Conservation (phyloP, 2,888 invertebrate genomes). For the Drosophila neotestacea region DNA sequence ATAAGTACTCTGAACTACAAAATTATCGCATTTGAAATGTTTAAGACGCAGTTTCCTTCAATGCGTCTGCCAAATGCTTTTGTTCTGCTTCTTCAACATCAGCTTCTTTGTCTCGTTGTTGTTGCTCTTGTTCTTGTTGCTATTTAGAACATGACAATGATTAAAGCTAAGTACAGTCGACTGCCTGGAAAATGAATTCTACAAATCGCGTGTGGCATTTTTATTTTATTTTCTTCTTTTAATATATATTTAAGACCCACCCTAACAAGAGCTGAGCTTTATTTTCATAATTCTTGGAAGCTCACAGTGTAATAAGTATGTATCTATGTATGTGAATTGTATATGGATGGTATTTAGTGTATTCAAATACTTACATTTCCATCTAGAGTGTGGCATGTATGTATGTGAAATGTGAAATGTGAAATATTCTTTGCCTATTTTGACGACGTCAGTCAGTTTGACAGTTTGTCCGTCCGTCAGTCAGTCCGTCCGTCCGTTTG, state of each 20-base stretch:
- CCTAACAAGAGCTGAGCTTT: neutral
- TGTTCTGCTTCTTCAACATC: slow-evolving; percentile 7
- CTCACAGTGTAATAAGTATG: slow-evolving; percentile 1
- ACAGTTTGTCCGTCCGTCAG: neutral
- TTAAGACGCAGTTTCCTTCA: slow-evolving; percentile 58
- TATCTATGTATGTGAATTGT: neutral
- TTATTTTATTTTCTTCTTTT: neutral
- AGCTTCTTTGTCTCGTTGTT: slow-evolving; percentile 12
- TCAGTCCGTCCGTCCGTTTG: neutral
- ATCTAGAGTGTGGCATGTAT: neutral
- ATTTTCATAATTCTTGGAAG: neutral
- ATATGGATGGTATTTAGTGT: slow-evolving; percentile 1
- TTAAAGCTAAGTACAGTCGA: slow-evolving; percentile 16
- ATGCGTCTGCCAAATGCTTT: slow-evolving; percentile 18
- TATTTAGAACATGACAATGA: slow-evolving; percentile 56
- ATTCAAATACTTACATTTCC: slow-evolving; percentile 6
- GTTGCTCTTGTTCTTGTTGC: slow-evolving; percentile 36
- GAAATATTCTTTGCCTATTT: slow-evolving; percentile 5
- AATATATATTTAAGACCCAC: neutral
- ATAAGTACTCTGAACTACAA: slow-evolving; percentile 26
- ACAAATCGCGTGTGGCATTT: slow-evolving; percentile 31
- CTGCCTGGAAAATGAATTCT: slow-evolving; percentile 5
- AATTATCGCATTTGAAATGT: slow-evolving; percentile 56
- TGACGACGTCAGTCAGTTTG: neutral
- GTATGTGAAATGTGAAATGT: neutral